Percentiles rank a stretch among this genome's conserved stretches.
Evolutionary conservation across 2,797 vertebrate species (phyloP).

Genomic region (Neoniphon sammara): DNA sequence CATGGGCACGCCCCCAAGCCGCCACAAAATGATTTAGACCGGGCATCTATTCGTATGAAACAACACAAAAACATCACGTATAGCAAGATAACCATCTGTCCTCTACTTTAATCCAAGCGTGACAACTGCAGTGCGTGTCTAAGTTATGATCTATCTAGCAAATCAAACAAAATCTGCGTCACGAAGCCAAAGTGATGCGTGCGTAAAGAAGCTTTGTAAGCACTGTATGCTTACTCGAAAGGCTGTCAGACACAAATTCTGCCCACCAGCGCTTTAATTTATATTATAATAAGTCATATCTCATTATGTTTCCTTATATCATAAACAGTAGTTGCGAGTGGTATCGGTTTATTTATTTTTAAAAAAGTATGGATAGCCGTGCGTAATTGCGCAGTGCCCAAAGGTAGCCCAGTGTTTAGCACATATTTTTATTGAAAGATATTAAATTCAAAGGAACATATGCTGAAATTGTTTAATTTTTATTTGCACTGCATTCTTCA

Average conservation of each 20-base stretch:
- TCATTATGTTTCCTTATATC: background rate
- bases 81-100: slow-evolving; percentile 78
- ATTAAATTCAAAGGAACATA: background rate
- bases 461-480: background rate
- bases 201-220: slow-evolving; percentile 59
- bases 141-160: slow-evolving; percentile 45
- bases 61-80: slow-evolving; percentile 72
- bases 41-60: slow-evolving; percentile 61
- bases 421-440: background rate
- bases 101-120: slow-evolving; percentile 63
- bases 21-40: slow-evolving; percentile 58
- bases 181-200: slow-evolving; percentile 39
- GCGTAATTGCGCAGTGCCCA: slow-evolving; percentile 59
- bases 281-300: background rate
- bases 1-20: slow-evolving; percentile 83
- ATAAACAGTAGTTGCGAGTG: background rate
- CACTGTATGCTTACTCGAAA: background rate
- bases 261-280: background rate
- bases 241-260: background rate
- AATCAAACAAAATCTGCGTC: slow-evolving; percentile 52
- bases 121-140: slow-evolving; percentile 70
- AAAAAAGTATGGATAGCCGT: background rate
- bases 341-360: background rate
- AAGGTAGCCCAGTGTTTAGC: background rate
- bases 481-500: too few relatives aligned